Conservation (phyloP, 2,113 vertebrate genomes). For the Rattus rattus region DNA sequence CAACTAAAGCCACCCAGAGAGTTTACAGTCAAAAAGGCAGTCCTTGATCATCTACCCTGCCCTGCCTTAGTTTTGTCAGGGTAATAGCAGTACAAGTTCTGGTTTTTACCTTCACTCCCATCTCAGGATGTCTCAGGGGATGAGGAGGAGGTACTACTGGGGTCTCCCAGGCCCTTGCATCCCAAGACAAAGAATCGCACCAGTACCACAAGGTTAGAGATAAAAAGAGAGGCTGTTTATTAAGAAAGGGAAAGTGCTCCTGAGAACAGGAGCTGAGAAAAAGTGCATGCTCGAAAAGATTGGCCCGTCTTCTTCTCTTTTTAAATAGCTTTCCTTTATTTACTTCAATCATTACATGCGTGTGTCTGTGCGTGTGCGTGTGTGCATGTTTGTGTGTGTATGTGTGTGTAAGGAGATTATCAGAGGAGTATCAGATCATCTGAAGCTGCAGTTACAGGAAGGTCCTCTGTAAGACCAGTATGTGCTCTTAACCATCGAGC, state of each 20-base stretch:
- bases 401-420: not conserved
- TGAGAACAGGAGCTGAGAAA: not conserved
- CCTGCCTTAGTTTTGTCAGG: not conserved
- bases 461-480: not conserved
- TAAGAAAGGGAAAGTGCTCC: not conserved
- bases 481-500: not conserved
- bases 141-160: not conserved
- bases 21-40: not conserved
- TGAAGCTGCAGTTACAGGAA: not conserved
- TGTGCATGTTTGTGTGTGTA: not conserved
- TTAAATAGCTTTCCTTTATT: not conserved
- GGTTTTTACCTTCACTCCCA: not conserved
- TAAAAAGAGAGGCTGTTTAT: not conserved
- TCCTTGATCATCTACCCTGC: too few relatives aligned
- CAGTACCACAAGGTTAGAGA: not conserved
- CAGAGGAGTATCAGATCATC: not conserved
- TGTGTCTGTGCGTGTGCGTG: not conserved
- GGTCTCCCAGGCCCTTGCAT: not conserved
- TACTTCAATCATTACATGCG: not conserved
- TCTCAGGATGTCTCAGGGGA: not conserved
- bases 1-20: not conserved
- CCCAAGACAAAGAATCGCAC: not conserved
- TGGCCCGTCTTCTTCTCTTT: not conserved
- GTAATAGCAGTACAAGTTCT: not conserved
- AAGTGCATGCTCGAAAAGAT: not conserved